Evolutionary conservation across 1,140 invertebrate genomes (phyloP), one percentile per base, ranked within the genome.

Genomic region (Conus ventricosus): DNA sequence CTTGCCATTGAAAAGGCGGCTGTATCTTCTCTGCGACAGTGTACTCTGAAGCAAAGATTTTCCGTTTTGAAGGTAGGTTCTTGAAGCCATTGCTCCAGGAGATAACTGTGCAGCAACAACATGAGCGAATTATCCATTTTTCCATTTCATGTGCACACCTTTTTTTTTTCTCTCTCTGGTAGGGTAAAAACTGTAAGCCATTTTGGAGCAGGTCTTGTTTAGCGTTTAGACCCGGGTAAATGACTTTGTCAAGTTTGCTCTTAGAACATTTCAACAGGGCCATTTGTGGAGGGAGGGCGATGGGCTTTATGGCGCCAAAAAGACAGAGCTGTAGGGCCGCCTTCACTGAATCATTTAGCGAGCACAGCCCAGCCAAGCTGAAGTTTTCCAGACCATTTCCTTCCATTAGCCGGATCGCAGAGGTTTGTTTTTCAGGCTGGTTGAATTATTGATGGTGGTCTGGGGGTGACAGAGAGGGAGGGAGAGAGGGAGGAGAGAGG

Each of bases 391-490:
- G 39, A 55, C 54, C 27, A 55, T 84, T 84, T 84, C 27, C 57
- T 27, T 60, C 82, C 82, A 67, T 84, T 67, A 63, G 82, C 23
- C 55, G 17, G 82, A 63, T 63, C 13, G 15, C 27, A 39, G 20
- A 39, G 82, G 55, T 84, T n/a, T 84, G 7, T 54, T 84, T 84
- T 84, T 63, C 82, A 84, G 82, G 23, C 82, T 54, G 81, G 23
- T 25, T 84, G 82, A 84, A 84, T 84, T 27, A 84, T 84, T 84
- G 82, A 84, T 84, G 82, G 82, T 11, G 55, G 23, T 63, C 10
- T 27, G n/a, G 55, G 20, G 20, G 57, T n/a, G 57, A 84, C 55
- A 63, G 17, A 84, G 54, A 83, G n/a, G n/a, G 27, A 25, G n/a
- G 82, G 53, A 23, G 17, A 20, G 23, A 10, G 6, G 51, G 51